Base-by-base conservation (phyloP, 2,113 vertebrate species). In the Chascanopsetta lugubris region DNA sequence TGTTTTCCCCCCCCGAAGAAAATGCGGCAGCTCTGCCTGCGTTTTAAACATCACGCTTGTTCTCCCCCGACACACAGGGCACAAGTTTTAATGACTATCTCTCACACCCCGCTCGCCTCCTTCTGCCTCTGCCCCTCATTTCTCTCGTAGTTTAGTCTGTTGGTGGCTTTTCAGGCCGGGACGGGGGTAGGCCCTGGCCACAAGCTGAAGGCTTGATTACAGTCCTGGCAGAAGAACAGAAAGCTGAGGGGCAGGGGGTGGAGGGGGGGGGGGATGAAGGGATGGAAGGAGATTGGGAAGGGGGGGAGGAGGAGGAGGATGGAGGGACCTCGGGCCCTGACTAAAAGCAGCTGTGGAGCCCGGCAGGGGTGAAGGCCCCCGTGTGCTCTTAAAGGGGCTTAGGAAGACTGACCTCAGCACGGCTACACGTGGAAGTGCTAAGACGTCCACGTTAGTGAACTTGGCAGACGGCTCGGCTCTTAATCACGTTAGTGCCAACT, bases 181-280 rank as follows among this genome's bases (percentile, higher is more conserved):
- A 32, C 42, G 59, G 81, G 60, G 65, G 85, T 66, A 72, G 53
- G 69, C 84, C 83, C 90, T 89, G 76, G 90, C 93, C 92, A 91
- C 93, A 91, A 94, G 90, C 89, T 94, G 91, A 93, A 94, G 93
- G 91, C 92, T 94, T 94, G 93, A 94, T 94, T 92, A 93, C 80
- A 90, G 90, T 79, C 89, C 92, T 92, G 88, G 89, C 93, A 92
- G 90, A 89, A 93, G 92, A 94, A 94, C 93, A 89, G 90, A 93
- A 94, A 89, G 83, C 81, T 80, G 65, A 90, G 87, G 88, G 90
- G 92, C 94, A 86, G 83, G 56, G 84, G 77, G 80, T n/a, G 81
- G 78, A 74, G 77, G 50, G 72, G 76, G 65, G 74, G 79, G 84
- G 77, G 81, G 80, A 80, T 79, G 76, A 71, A 75, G 76, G 51